Evolutionary conservation across 2,113 vertebrate species (phyloP).

Genomic region (Pseudolaguvia tuberculata): DNA sequence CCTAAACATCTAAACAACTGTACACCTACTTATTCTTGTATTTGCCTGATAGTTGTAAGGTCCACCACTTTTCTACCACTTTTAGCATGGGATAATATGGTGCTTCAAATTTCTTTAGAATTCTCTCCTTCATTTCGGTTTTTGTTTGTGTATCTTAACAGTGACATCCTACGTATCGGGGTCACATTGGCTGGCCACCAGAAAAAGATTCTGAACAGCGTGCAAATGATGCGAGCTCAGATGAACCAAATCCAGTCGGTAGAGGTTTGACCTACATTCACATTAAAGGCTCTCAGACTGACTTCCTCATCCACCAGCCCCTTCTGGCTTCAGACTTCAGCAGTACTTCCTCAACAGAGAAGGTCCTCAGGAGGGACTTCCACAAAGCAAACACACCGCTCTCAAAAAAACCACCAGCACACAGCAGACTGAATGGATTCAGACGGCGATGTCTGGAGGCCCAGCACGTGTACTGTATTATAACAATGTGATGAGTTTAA

Average conservation of each 20-base stretch:
- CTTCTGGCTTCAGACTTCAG: conserved; percentile 31
- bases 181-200: conserved; percentile 93
- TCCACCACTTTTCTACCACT: too few species aligned
- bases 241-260: conserved; percentile 98
- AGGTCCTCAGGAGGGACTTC: conserved; percentile 1
- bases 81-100: too few species aligned
- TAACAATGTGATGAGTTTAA: conserved; percentile 21
- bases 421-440: conserved; percentile 27
- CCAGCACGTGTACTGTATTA: conserved; percentile 5
- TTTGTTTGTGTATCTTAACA: conserved; percentile 54
- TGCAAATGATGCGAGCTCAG: conserved; percentile 96
- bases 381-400: conserved; percentile 16
- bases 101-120: too few species aligned
- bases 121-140: too few species aligned
- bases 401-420: conserved; percentile 42
- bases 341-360: conserved; percentile 16
- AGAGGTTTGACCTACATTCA: conserved; percentile 80
- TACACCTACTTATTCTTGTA: too few species aligned
- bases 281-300: conserved; percentile 43
- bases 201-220: too few species aligned
- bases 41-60: too few species aligned
- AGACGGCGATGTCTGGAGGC: not conserved
- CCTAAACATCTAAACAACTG: too few species aligned
- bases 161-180: conserved; percentile 88
- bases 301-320: conserved; percentile 25